Evolutionary conservation across 2,797 vertebrate species (phyloP).

Genomic region (Benthosema pterotum): DNA sequence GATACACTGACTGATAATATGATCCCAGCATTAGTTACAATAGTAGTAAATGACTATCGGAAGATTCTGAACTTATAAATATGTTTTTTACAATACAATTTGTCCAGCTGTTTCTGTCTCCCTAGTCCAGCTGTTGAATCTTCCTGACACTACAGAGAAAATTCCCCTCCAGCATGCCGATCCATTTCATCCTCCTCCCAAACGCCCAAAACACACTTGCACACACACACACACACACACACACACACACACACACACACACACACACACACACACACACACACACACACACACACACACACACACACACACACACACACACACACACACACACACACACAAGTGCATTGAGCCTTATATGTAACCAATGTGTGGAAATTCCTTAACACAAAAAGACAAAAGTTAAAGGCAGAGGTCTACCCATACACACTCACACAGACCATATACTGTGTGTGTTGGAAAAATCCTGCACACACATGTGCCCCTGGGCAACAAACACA

Average conservation of each 20-base stretch:
- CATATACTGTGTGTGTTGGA: too few species aligned
- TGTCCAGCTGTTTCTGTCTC: constrained; percentile 56
- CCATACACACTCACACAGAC: too few species aligned
- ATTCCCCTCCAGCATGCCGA: constrained; percentile 29
- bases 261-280: constrained; percentile 5
- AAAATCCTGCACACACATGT: too few species aligned
- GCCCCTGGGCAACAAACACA: too few species aligned
- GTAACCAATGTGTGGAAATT: too few species aligned
- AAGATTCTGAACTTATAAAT: neutral
- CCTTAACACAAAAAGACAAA: too few species aligned
- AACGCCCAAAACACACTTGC: constrained; percentile 33
- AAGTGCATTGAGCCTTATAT: neutral
- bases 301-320: constrained; percentile 64
- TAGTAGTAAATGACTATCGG: constrained; percentile 33
- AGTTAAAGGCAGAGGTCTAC: too few species aligned
- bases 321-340: constrained; percentile 47
- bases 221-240: constrained; percentile 1
- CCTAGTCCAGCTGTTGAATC: constrained; percentile 50
- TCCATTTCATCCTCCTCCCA: constrained; percentile 33
- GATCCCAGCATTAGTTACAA: constrained; percentile 51
- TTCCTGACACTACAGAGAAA: constrained; percentile 40
- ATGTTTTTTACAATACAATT: constrained; percentile 33
- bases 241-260: neutral
- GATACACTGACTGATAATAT: constrained; percentile 26
- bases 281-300: constrained; percentile 65